Evolutionary conservation across 2,888 invertebrate species (phyloP), one percentile per base, ranked within the genome.

Genomic region (Loripinus fragilis): DNA sequence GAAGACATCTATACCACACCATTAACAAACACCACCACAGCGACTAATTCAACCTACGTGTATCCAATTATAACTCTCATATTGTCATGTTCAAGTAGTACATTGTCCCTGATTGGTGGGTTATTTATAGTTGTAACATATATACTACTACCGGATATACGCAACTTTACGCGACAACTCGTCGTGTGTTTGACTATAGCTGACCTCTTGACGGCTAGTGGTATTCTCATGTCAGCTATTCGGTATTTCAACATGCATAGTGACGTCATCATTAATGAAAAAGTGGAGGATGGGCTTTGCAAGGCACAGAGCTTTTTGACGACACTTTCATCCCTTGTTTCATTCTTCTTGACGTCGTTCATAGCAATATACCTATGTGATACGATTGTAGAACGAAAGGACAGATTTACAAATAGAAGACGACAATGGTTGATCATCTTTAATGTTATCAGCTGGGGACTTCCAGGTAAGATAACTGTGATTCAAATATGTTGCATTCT

Each of bases 171-270:
- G 1, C 28, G 81, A 17, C 76, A 76, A 15, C 70, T 84, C 2
- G n/a, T 84, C 15, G 23, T 81, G 15, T 79, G 76, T 45, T 64
- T 84, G 2, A 84, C 84, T 1, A 33, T 81, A 12, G 78, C 81
- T 2, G 83, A 84, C 55, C 33, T 73, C 8, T 25, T 84, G 15
- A 78, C 72, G 8, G 71, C 78, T 15, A 15, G 23, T 8, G 80
- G 80, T 3, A 75, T 69, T 23, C 41, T 75, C 1, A 1, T 71
- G 52, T 52, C 52, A 3, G 52, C 25, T 15, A 28, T 52, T 52
- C 23, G 52, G 10, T 52, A 52, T n/a, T 52, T 52, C 10, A 52
- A 52, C 52, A 8, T 52, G 10, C 23, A 52, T 25, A n/a, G 7
- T 25, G 52, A 52, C 3, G 10, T 25, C 25, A 15, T 52, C 7